Conservation (phyloP, 2,113 vertebrate genomes). For the Megaceryle torquata region DNA sequence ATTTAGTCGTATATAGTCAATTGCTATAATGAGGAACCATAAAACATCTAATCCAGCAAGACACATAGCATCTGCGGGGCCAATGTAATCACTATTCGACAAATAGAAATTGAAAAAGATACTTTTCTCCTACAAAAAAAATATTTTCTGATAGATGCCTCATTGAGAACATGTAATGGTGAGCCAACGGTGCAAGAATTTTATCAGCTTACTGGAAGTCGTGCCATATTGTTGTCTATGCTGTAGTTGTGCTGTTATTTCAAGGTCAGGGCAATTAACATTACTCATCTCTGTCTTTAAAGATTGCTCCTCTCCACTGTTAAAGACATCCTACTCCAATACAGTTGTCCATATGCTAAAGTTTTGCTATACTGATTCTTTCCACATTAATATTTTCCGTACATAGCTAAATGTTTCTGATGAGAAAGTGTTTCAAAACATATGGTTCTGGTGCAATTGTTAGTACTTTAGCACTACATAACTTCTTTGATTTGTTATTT, state of each 20-base stretch:
- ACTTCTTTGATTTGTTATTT: neutral
- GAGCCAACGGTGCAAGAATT: neutral
- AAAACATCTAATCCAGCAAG: neutral
- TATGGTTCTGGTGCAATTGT: neutral
- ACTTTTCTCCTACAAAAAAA: neutral
- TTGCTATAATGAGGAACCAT: neutral
- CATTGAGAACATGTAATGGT: neutral
- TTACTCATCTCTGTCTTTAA: neutral
- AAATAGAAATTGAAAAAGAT: neutral
- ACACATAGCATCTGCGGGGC: neutral
- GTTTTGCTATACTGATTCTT: neutral
- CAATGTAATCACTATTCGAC: neutral
- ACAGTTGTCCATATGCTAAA: neutral
- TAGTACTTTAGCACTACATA: neutral
- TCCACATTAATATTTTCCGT: neutral
- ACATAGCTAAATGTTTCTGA: neutral
- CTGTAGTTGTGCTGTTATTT: neutral
- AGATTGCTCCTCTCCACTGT: neutral
- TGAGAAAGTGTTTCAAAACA: neutral
- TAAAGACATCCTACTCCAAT: neutral
- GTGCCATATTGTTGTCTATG: neutral
- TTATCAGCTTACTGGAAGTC: neutral
- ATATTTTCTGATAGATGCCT: neutral
- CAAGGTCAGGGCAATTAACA: neutral
- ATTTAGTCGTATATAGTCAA: neutral